phyloP scores from a whole-genome alignment of 2,888 invertebrate genomes.

The Amphiduros pacificus region DNA sequence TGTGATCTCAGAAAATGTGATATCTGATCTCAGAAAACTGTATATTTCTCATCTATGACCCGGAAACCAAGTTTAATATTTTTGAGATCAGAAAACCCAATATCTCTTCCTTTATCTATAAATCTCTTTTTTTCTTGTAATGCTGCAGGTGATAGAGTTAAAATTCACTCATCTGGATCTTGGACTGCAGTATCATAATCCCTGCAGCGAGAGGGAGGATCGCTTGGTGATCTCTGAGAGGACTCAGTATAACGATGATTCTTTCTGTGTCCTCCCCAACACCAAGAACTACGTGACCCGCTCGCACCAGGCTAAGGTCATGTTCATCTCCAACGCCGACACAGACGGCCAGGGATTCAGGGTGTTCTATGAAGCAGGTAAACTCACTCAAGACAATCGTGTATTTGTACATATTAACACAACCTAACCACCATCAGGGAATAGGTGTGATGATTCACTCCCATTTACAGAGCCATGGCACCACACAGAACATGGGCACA shows the following conservation, averaged over 20 bases:
- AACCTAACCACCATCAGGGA: too few species aligned
- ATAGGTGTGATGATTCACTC: too few species aligned
- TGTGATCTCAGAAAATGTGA: too few species aligned
- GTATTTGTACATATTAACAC: too few species aligned
- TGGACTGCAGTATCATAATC: conserved; percentile 34
- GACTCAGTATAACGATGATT: conserved; percentile 29
- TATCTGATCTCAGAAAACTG: too few species aligned
- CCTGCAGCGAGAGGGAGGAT: conserved; percentile 40
- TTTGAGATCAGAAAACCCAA: neutral
- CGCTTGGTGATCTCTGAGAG: conserved; percentile 39
- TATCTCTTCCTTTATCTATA: neutral
- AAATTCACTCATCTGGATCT: conserved; percentile 47
- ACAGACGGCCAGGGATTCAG: conserved; percentile 50
- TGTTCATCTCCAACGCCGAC: conserved; percentile 42
- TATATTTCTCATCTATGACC: too few species aligned
- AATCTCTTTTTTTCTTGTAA: too few species aligned
- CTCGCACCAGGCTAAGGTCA: conserved; percentile 39
- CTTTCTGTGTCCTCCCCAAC: conserved; percentile 39
- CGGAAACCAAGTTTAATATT: too few species aligned
- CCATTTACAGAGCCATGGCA: too few species aligned
- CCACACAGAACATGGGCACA: too few species aligned
- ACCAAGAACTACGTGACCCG: conserved; percentile 41
- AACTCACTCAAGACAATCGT: too few species aligned
- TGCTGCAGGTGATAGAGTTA: conserved; percentile 46
- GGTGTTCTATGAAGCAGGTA: conserved; percentile 47